Evolutionary conservation across 2,888 invertebrate genomes (phyloP).

Genomic region (Morinoia aosen): DNA sequence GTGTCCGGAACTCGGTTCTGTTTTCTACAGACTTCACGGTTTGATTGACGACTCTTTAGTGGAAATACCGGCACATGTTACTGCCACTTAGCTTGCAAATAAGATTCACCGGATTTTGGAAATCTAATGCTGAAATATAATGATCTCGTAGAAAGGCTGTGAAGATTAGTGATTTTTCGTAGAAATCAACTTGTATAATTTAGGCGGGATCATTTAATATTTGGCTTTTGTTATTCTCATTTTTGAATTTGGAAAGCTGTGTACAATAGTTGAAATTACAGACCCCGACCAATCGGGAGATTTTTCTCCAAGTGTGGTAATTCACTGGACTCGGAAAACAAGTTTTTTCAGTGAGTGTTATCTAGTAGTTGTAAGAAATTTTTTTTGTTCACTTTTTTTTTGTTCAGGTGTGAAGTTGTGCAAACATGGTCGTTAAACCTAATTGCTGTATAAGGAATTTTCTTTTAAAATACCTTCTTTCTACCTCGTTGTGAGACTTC

Average conservation of each 20-base stretch:
- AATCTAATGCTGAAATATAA: neutral
- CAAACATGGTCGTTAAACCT: too few species aligned
- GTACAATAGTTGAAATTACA: neutral
- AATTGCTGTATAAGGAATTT: too few species aligned
- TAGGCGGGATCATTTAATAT: neutral
- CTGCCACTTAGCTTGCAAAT: neutral
- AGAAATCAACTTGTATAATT: neutral
- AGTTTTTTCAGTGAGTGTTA: too few species aligned
- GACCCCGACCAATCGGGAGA: neutral
- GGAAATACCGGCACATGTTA: neutral
- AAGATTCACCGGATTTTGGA: neutral
- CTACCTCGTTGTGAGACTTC: neutral
- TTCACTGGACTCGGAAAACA: too few species aligned
- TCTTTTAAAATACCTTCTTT: too few species aligned
- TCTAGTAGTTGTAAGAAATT: too few species aligned
- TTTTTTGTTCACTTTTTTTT: too few species aligned
- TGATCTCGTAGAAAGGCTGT: neutral
- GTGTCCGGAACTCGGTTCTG: constrained; percentile 22
- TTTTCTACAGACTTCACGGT: neutral
- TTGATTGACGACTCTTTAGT: neutral
- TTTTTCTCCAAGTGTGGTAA: neutral
- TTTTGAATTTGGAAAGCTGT: neutral
- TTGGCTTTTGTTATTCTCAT: neutral
- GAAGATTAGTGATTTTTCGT: neutral
- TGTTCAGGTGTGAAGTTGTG: too few species aligned